Evolutionary conservation across 2,888 invertebrate species (phyloP), one percentile per base, ranked within the genome.

Genomic region (Monochamus alternatus): DNA sequence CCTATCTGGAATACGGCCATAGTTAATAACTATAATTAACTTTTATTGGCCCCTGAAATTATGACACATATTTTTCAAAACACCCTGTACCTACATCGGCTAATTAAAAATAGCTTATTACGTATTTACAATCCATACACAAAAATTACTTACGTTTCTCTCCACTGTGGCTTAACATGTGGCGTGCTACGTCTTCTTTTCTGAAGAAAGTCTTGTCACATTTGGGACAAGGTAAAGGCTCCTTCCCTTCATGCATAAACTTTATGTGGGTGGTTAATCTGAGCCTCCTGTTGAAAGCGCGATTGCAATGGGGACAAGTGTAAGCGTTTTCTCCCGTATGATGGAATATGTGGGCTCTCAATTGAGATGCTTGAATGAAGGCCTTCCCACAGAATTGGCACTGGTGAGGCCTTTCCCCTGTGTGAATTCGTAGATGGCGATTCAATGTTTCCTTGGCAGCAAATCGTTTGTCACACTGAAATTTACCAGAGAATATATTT

Each of bases 301-400:
- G 90, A 78, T 90, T 90, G 85, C 92, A 92, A 75, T 88, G 81
- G 3, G 91, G 90, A 85, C 96, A 96, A 30, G 91, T 89, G 84
- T 92, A 93, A 10, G 93, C 93, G 81, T 91, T 91, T 84, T 94
- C 93, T 44, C 93, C 93, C 10, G 93, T 93, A 80, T 96, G 94
- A 85, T 94, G 94, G 84, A 94, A 94, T 79, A 95, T 89, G 86
- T 97, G 97, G 5, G 94, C 94, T 80, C 94, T 92, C 51, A 97
- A 89, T 86, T 96, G 96, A 7, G 94, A 92, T 9, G 94, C 93
- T 83, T 89, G 97, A 75, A 97, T 97, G 88, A 96, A 97, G n/a
- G 95, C 92, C 86, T 93, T 93, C 9, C 91, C 92, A 86, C 97
- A 97, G 82, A 92, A 90, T 60, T 90, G 87, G 86, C 95, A 95